phyloP scores from a whole-genome alignment of 2,888 invertebrate species.

The Tupiocoris notatus region DNA sequence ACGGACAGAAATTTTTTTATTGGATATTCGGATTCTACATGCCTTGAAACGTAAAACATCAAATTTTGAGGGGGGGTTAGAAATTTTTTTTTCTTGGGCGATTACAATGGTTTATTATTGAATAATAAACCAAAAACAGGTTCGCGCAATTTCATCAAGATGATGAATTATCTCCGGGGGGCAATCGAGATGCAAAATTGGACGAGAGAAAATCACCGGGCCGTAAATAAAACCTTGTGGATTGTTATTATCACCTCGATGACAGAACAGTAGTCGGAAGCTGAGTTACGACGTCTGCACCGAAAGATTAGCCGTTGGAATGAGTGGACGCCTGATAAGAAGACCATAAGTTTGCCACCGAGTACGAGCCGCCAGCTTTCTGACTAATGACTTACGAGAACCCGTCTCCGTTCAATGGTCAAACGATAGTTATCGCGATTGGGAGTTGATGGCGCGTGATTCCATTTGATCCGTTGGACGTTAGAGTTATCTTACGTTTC shows the following conservation, averaged over 20 bases:
- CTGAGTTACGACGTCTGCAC: conserved; percentile 24
- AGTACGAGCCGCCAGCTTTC: conserved; percentile 16
- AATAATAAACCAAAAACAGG: too few species aligned
- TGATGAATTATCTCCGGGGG: neutral
- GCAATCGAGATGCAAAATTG: neutral
- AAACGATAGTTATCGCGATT: conserved; percentile 31
- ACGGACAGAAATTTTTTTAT: too few species aligned
- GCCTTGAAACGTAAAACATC: too few species aligned
- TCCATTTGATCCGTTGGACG: conserved; percentile 2
- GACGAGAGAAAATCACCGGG: too few species aligned
- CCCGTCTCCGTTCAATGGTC: neutral
- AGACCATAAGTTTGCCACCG: conserved; percentile 13
- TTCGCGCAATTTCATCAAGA: too few species aligned
- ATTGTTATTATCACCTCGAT: neutral
- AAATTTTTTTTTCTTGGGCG: too few species aligned
- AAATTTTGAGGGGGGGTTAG: too few species aligned
- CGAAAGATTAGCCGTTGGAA: conserved; percentile 34
- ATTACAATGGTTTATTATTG: too few species aligned
- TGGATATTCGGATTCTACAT: too few species aligned
- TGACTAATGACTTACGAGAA: conserved; percentile 31
- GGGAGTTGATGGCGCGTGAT: conserved; percentile 30
- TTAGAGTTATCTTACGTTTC: conserved; percentile 6
- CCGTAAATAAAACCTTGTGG: neutral
- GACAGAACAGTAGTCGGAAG: conserved; percentile 24
- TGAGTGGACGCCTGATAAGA: conserved; percentile 28